These are phyloP conservation scores for Cistogaster globosa DNA, from an alignment of 2,888 invertebrate genomes.

Conservation along the genomic window DNA sequence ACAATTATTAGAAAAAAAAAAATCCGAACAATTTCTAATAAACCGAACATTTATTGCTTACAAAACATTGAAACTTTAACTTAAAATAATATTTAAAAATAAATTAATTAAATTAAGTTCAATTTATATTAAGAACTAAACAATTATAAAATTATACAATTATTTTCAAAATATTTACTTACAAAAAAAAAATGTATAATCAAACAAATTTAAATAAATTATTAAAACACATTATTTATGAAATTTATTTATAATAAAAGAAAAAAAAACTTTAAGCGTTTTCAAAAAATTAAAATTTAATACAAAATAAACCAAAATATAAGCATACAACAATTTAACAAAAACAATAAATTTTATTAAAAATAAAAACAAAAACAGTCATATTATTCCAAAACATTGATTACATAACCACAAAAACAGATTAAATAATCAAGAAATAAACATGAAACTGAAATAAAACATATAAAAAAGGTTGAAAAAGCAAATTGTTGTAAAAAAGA, in stretches of 20 bases:
- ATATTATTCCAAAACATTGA: constrained; percentile 62
- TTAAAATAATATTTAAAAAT: not conserved
- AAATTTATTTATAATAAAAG: constrained; percentile 20
- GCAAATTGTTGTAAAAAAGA: too few relatives aligned
- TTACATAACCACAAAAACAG: not conserved
- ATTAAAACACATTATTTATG: constrained; percentile 19
- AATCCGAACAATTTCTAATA: constrained; percentile 62
- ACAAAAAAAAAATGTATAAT: constrained; percentile 14
- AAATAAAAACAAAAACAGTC: constrained; percentile 35
- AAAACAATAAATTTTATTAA: constrained; percentile 15
- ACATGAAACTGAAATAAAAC: constrained; percentile 4
- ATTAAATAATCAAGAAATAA: not conserved
- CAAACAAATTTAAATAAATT: constrained; percentile 14
- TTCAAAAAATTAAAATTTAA: not conserved
- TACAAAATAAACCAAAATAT: not conserved
- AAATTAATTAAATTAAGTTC: not conserved
- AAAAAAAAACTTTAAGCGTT: too few relatives aligned
- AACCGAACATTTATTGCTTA: constrained; percentile 71
- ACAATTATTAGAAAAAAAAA: constrained; percentile 47
- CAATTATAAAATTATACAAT: constrained; percentile 37
- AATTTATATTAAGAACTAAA: constrained; percentile 3
- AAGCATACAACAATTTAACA: constrained; percentile 21
- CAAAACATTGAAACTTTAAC: constrained; percentile 42
- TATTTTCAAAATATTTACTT: constrained; percentile 36
- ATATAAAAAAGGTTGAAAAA: not conserved